A percentile compares a stretch with the other conserved stretches of the same genome.
phyloP scores from a whole-genome alignment of 2,888 invertebrate species.

The Lepidochrysops patricia region DNA sequence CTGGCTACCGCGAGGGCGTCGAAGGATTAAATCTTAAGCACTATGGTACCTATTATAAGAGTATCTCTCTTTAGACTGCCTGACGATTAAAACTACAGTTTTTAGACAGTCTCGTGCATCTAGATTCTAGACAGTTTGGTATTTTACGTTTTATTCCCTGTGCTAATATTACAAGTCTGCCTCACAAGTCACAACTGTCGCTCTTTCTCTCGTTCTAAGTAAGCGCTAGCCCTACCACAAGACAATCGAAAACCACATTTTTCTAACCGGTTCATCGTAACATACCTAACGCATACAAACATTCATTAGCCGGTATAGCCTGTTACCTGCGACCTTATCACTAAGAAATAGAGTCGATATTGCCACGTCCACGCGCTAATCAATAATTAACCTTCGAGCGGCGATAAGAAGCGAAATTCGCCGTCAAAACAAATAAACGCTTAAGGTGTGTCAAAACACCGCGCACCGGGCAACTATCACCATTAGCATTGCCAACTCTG shows the following conservation, averaged over 20 bases:
- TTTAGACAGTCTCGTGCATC: no score
- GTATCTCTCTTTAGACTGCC: no score
- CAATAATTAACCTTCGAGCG: constrained; percentile 37
- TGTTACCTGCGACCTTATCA: background rate
- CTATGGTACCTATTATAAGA: no score
- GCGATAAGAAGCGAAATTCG: constrained; percentile 30
- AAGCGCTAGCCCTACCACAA: background rate
- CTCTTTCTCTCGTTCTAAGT: no score
- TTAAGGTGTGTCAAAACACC: constrained; percentile 20
- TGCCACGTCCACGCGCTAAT: background rate
- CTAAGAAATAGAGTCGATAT: background rate
- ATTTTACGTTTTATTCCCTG: no score
- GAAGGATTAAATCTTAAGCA: no score
- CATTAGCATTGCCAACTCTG: background rate
- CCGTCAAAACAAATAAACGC: constrained; percentile 35
- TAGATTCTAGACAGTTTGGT: no score
- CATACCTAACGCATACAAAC: background rate
- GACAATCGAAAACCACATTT: background rate
- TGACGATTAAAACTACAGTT: no score
- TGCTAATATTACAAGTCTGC: background rate
- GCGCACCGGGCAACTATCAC: background rate
- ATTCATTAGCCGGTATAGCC: background rate
- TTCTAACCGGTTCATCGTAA: constrained; percentile 7
- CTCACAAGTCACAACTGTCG: background rate
- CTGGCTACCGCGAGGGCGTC: no score